Percentiles rank a stretch among this genome's conserved stretches.
phyloP scores from a whole-genome alignment of 1,140 invertebrate species.

The Tetramorium parvispinum region DNA sequence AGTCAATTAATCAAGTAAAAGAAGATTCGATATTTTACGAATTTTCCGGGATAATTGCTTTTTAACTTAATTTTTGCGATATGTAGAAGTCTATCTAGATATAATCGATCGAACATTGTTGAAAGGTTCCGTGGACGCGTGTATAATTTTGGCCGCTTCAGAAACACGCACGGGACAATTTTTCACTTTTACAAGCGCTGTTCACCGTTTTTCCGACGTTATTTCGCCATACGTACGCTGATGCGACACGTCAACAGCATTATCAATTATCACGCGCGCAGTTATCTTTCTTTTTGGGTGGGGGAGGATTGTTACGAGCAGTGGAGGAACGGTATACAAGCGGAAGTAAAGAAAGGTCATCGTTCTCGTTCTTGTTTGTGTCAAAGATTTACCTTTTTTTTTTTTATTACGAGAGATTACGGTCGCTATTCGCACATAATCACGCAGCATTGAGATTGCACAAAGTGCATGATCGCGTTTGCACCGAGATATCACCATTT shows the following conservation, averaged over 20 bases:
- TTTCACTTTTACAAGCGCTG: conserved; percentile 13
- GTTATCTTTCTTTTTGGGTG: not conserved
- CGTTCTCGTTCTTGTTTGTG: not conserved
- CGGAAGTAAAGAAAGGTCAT: not conserved
- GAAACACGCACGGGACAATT: conserved; percentile 29
- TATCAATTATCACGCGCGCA: not conserved
- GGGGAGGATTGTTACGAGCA: conserved; percentile 69
- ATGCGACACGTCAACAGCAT: not conserved
- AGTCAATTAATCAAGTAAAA: no score
- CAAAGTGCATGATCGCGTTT: conserved; percentile 67
- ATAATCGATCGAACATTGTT: not conserved
- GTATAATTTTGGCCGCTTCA: conserved; percentile 21
- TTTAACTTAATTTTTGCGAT: not conserved
- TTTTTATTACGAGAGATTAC: conserved; percentile 20
- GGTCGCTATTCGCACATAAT: conserved; percentile 40
- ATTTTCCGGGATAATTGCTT: not conserved
- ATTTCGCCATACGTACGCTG: not conserved
- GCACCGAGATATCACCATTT: conserved; percentile 58
- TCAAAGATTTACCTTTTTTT: conserved; percentile 29
- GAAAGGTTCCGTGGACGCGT: conserved; percentile 9
- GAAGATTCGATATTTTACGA: not conserved
- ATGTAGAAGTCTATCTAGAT: not conserved
- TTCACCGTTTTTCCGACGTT: not conserved
- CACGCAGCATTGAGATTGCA: conserved; percentile 44
- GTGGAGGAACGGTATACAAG: not conserved